phyloP scores from a whole-genome alignment of 1,140 invertebrate species.

The Halesus radiatus region DNA sequence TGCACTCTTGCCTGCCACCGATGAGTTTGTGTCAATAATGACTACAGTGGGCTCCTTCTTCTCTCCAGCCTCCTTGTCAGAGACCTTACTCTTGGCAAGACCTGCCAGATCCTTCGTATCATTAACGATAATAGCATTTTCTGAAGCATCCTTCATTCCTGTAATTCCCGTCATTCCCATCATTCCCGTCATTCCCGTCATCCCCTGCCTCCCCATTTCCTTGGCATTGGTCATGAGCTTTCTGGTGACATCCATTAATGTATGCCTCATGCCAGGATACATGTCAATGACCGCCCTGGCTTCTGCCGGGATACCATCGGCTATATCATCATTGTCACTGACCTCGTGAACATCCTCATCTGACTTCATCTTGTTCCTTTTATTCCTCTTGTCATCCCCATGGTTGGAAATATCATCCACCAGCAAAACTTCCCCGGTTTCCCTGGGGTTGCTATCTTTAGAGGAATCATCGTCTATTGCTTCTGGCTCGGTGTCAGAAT shows the following conservation, averaged over 20 bases:
- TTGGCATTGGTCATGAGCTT: slow-evolving; percentile 74
- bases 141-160: too few relatives aligned
- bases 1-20: slow-evolving; percentile 63
- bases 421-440: slow-evolving; percentile 49
- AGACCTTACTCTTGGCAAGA: slow-evolving; percentile 68
- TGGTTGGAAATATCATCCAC: slow-evolving; percentile 60
- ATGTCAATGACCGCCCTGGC: slow-evolving; percentile 44
- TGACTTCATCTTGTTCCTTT: slow-evolving; percentile 36
- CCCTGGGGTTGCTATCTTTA: slow-evolving; percentile 43
- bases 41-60: slow-evolving; percentile 84
- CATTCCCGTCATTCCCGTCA: slow-evolving; percentile 64
- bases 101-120: slow-evolving; percentile 81
- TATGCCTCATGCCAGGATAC: slow-evolving; percentile 68
- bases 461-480: slow-evolving; percentile 44
- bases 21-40: slow-evolving; percentile 84
- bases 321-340: slow-evolving; percentile 53
- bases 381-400: slow-evolving; percentile 14
- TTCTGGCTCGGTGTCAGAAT: slow-evolving; percentile 56
- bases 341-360: slow-evolving; percentile 46
- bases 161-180: too few relatives aligned
- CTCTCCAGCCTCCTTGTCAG: slow-evolving; percentile 65
- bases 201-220: slow-evolving; percentile 75
- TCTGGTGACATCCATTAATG: slow-evolving; percentile 60
- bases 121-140: slow-evolving; percentile 78
- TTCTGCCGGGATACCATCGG: slow-evolving; percentile 48